phyloP scores from a whole-genome alignment of 2,888 invertebrate genomes.

The Melinopterus prodromus region DNA sequence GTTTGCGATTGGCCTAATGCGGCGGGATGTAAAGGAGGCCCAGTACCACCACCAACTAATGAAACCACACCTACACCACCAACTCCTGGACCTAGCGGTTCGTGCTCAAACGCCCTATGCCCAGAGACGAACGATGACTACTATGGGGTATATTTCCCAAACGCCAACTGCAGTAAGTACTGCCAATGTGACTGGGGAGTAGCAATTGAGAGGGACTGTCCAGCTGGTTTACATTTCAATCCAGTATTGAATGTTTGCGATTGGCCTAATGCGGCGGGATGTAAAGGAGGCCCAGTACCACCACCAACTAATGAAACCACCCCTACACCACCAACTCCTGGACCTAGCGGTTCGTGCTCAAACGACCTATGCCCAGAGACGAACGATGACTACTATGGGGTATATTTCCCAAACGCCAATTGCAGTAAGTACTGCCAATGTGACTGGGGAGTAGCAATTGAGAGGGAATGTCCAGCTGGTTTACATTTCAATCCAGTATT shows the following conservation, averaged over 20 bases:
- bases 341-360: background rate
- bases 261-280: constrained; percentile 14
- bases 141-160: constrained; percentile 21
- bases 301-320: background rate
- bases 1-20: constrained; percentile 28
- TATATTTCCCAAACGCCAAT: constrained; percentile 8
- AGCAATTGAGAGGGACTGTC: constrained; percentile 12
- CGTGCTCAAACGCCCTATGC: constrained; percentile 20
- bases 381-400: background rate
- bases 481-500: constrained; percentile 13
- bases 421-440: constrained; percentile 18
- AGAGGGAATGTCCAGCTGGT: constrained; percentile 14
- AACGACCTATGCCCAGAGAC: background rate
- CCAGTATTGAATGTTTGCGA: constrained; percentile 15
- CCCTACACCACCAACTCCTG: constrained; percentile 5
- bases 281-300: background rate
- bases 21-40: constrained; percentile 16
- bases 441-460: constrained; percentile 17
- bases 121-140: constrained; percentile 19
- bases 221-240: constrained; percentile 11
- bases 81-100: background rate
- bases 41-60: background rate
- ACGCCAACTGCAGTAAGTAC: constrained; percentile 19
- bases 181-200: constrained; percentile 17
- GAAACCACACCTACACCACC: background rate